Base-by-base conservation (phyloP, 1,140 invertebrate species). In the Caenorhabditis brenneri region DNA sequence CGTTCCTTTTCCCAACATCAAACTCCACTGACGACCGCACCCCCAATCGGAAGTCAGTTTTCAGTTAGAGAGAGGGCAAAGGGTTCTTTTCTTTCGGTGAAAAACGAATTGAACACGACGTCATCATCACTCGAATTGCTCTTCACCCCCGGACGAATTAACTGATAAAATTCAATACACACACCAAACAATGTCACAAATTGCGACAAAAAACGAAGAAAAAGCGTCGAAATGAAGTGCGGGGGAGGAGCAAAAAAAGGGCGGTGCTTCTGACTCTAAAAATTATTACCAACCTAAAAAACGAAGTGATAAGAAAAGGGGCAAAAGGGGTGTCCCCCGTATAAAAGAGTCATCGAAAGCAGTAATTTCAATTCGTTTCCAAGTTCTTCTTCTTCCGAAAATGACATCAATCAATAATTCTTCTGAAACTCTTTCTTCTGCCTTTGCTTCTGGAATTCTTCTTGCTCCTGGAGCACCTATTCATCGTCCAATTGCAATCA, bases 401-500 rank as follows among this genome's bases (percentile, higher is more conserved):
- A 42, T 74, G 65, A n/a, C 65, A 42, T 33, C 65, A 74, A 74
- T 74, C 36, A 74, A 9, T 36, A 65, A 46, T 42, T 36, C 36
- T 42, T 24, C 15, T 24, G 33, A 42, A 36, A 42, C n/a, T 74
- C n/a, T n/a, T n/a, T n/a, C 3, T n/a, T 42, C 65, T 46, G 9
- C 33, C 6, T 74, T 42, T 42, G 15, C 36, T 74, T 42, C 65
- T 42, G 22, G 10, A 46, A 10, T n/a, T 33, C 65, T 74, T 2
- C n/a, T 74, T 22, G 39, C 39, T 42, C 7, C n/a, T 22, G 15
- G 10, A 74, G 65, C 4, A 42, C 2, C 65, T 10, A 74, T 74
- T 74, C 65, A 46, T 74, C 65, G 65, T 42, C 65, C 65, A 27
- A 46, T 74, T 74, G 36, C 65, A 36, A 74, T 74, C 29, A 74